Conservation (phyloP, 2,113 vertebrate genomes). For the Ophiodon elongatus region DNA sequence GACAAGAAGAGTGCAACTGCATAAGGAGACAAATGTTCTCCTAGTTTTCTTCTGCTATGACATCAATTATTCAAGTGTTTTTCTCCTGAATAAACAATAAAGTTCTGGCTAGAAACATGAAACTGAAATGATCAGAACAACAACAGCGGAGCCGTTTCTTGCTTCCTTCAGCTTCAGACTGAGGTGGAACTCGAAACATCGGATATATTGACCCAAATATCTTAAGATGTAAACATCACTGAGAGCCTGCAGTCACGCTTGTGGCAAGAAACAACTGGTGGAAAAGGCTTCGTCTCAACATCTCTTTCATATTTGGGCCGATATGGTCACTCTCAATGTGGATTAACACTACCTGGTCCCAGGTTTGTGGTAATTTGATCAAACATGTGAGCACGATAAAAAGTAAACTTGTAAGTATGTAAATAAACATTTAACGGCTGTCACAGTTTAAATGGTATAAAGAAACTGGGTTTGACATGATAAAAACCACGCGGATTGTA, state of each 20-base stretch:
- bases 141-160: not conserved
- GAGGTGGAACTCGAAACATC: not conserved
- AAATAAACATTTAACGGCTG: not conserved
- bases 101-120: not conserved
- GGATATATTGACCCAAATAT: not conserved
- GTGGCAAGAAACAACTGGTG: not conserved
- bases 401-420: no score
- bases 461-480: no score
- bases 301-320: not conserved
- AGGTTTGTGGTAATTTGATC: not conserved
- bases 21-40: conserved; percentile 27
- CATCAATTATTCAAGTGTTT: conserved; percentile 51
- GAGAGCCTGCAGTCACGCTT: not conserved
- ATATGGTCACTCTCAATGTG: not conserved
- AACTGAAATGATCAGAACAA: not conserved
- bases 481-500: no score
- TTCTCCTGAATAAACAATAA: conserved; percentile 12
- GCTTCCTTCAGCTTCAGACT: not conserved
- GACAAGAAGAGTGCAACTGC: not conserved
- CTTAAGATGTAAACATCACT: not conserved
- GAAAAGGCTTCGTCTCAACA: not conserved
- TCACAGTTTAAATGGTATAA: no score
- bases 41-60: conserved; percentile 29
- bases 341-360: not conserved
- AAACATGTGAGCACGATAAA: no score